Conservation (phyloP, 2,888 invertebrate species). For the Polietes domitor region DNA sequence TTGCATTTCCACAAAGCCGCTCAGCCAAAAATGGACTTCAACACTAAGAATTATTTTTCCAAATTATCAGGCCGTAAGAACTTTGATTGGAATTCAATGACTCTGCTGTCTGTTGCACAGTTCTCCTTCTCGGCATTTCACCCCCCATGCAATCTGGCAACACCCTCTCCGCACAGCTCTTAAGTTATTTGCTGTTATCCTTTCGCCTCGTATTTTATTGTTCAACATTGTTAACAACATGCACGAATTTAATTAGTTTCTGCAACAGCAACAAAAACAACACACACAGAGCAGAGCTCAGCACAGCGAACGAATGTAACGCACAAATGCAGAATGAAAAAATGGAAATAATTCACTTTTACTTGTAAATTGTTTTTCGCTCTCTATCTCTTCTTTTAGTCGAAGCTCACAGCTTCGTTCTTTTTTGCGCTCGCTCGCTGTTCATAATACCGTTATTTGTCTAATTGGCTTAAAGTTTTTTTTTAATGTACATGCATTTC, state of each 20-base stretch:
- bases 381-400: neutral
- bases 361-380: slow-evolving; percentile 40
- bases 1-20: too few relatives aligned
- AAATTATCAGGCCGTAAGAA: too few relatives aligned
- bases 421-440: slow-evolving; percentile 5
- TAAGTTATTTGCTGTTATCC: slow-evolving; percentile 22
- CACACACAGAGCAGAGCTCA: too few relatives aligned
- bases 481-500: neutral
- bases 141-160: neutral
- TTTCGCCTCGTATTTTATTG: slow-evolving; percentile 16
- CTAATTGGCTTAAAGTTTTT: slow-evolving; percentile 55
- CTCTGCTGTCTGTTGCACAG: too few relatives aligned
- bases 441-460: slow-evolving; percentile 60
- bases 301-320: slow-evolving; percentile 22
- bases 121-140: too few relatives aligned
- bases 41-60: too few relatives aligned
- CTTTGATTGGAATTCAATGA: too few relatives aligned
- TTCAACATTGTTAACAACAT: slow-evolving; percentile 40
- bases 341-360: slow-evolving; percentile 49
- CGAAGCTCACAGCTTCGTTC: slow-evolving; percentile 6
- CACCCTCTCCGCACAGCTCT: neutral
- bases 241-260: slow-evolving; percentile 76
- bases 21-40: too few relatives aligned
- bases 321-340: slow-evolving; percentile 18
- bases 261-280: slow-evolving; percentile 69